phyloP scores from a whole-genome alignment of 2,888 invertebrate genomes.

The Stenoptilia bipunctidactyla region DNA sequence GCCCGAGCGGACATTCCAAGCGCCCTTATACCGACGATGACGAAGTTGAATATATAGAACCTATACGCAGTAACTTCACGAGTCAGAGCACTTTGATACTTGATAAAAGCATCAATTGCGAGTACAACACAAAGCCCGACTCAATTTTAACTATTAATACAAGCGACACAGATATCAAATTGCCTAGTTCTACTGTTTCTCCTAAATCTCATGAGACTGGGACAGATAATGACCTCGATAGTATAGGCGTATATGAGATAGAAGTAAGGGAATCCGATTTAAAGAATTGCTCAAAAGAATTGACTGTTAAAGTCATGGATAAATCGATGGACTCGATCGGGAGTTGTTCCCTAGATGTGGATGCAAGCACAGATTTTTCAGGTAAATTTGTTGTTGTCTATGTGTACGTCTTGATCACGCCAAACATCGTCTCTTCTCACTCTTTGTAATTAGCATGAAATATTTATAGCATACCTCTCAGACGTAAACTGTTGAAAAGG shows the following conservation, averaged over 20 bases:
- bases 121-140: slow-evolving; percentile 33
- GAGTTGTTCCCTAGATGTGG: slow-evolving; percentile 88
- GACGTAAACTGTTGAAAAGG: too few relatives aligned
- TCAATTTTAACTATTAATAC: slow-evolving; percentile 55
- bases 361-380: slow-evolving; percentile 81
- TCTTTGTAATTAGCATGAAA: too few relatives aligned
- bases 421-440: too few relatives aligned
- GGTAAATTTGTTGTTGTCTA: slow-evolving; percentile 55
- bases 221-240: slow-evolving; percentile 43
- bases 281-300: slow-evolving; percentile 39
- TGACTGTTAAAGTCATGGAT: slow-evolving; percentile 75
- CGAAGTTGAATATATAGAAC: slow-evolving; percentile 64
- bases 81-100: slow-evolving; percentile 62
- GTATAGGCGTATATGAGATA: slow-evolving; percentile 58
- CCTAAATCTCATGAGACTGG: slow-evolving; percentile 41
- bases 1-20: slow-evolving; percentile 51
- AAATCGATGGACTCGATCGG: slow-evolving; percentile 87
- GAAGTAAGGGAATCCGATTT: slow-evolving; percentile 59
- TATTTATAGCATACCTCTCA: too few relatives aligned
- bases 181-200: slow-evolving; percentile 57
- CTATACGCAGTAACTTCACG: slow-evolving; percentile 60
- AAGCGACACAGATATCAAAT: slow-evolving; percentile 55
- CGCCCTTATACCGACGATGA: slow-evolving; percentile 47
- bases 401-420: too few relatives aligned
- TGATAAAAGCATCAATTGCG: slow-evolving; percentile 42